A percentile compares a stretch with the other conserved stretches of the same genome.
Conservation (phyloP, 2,797 vertebrate genomes). For the Clarias fuscus region DNA sequence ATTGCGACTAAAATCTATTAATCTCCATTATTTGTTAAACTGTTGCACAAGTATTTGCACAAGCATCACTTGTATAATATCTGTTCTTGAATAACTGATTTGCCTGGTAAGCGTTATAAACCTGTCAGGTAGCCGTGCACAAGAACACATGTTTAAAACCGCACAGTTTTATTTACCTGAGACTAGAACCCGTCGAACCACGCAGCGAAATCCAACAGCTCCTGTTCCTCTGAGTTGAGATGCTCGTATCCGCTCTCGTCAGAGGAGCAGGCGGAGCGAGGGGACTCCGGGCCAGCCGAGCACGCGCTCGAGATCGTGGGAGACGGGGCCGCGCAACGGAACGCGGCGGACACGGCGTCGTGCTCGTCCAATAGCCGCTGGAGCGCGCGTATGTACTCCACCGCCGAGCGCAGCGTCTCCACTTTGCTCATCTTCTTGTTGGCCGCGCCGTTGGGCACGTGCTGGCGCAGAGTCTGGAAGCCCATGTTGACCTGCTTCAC, state of each 20-base stretch:
- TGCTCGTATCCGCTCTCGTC: conserved; percentile 77
- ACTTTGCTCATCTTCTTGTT: conserved; percentile 88
- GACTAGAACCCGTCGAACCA: conserved; percentile 80
- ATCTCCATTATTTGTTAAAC: background rate
- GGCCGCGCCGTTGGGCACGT: conserved; percentile 79
- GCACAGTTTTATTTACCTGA: conserved; percentile 27
- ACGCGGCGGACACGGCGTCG: conserved; percentile 68
- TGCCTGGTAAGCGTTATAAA: background rate
- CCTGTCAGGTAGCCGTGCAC: too few species aligned
- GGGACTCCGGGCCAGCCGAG: conserved; percentile 74
- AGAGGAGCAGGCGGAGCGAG: conserved; percentile 73
- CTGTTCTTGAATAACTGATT: background rate
- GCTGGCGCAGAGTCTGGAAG: conserved; percentile 82
- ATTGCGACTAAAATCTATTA: background rate
- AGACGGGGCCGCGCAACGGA: conserved; percentile 63
- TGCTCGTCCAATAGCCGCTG: conserved; percentile 80
- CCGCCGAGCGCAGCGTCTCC: conserved; percentile 84
- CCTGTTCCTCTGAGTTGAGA: conserved; percentile 74
- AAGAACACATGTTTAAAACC: background rate
- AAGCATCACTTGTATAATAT: background rate
- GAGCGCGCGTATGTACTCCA: conserved; percentile 83
- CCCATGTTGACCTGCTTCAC: conserved; percentile 84
- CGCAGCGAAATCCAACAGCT: conserved; percentile 78
- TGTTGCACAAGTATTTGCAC: background rate
- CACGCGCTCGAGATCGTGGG: conserved; percentile 57